Evolutionary conservation across 1,140 invertebrate species (phyloP).

Genomic region (Riptortus pedestris): DNA sequence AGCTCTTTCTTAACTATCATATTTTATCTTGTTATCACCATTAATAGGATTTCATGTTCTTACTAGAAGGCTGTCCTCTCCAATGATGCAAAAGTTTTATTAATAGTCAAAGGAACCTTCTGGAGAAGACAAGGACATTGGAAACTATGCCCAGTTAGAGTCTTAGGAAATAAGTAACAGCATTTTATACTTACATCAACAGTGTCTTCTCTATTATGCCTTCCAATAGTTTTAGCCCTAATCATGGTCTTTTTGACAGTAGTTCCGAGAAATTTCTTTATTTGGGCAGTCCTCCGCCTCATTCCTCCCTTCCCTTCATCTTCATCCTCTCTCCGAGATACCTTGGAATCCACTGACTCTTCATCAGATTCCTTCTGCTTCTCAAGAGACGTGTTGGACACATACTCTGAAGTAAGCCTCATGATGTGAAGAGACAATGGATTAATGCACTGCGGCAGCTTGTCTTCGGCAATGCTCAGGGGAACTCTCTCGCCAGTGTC

Average conservation of each 20-base stretch:
- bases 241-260: conserved; percentile 80
- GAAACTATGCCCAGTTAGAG: too few species aligned
- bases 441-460: conserved; percentile 79
- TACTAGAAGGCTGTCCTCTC: too few species aligned
- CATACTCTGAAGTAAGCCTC: conserved; percentile 80
- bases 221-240: conserved; percentile 69
- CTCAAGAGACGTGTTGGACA: conserved; percentile 54
- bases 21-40: too few species aligned
- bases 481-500: conserved; percentile 86
- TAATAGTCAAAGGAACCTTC: too few species aligned
- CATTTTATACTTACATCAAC: conserved; percentile 68
- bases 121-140: too few species aligned
- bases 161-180: too few species aligned
- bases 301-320: conserved; percentile 39
- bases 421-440: conserved; percentile 85
- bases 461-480: conserved; percentile 79
- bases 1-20: too few species aligned
- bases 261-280: conserved; percentile 76
- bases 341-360: conserved; percentile 69
- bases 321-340: conserved; percentile 42
- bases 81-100: too few species aligned
- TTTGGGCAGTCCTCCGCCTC: conserved; percentile 48
- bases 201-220: conserved; percentile 78
- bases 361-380: conserved; percentile 72
- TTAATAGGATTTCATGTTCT: too few species aligned